Conservation (phyloP, 2,797 vertebrate genomes). For the Pangasius djambal region DNA sequence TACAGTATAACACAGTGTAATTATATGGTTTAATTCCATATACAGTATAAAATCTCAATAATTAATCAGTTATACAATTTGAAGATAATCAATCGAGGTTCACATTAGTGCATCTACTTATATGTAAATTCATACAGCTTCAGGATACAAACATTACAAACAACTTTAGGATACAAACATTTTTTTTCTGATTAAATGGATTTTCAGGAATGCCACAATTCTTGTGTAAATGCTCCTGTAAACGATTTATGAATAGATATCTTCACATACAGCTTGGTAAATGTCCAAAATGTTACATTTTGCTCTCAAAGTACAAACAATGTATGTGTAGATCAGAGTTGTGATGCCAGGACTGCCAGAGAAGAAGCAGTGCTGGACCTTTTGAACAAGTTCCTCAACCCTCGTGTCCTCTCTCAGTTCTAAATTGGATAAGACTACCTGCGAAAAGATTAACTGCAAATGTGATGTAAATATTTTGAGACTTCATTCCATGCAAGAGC, state of each 20-base stretch:
- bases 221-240: neutral
- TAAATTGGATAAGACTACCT: neutral
- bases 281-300: neutral
- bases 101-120: neutral
- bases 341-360: neutral
- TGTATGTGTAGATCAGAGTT: neutral
- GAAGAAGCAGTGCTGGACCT: neutral
- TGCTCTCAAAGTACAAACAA: neutral
- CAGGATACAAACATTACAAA: neutral
- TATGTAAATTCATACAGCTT: neutral
- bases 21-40: too few species aligned
- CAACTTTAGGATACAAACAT: neutral
- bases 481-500: neutral
- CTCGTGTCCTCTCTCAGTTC: too few species aligned
- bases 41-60: neutral
- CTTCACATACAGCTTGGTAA: neutral
- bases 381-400: neutral
- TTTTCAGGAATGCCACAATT: neutral
- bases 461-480: neutral
- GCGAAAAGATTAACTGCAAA: neutral
- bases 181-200: neutral
- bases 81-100: neutral
- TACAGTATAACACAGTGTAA: too few species aligned
- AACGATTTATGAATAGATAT: neutral
- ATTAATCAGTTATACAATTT: neutral